Evolutionary conservation across 2,888 invertebrate species (phyloP), one percentile per base, ranked within the genome.

Genomic region (Amphipoea oculea): DNA sequence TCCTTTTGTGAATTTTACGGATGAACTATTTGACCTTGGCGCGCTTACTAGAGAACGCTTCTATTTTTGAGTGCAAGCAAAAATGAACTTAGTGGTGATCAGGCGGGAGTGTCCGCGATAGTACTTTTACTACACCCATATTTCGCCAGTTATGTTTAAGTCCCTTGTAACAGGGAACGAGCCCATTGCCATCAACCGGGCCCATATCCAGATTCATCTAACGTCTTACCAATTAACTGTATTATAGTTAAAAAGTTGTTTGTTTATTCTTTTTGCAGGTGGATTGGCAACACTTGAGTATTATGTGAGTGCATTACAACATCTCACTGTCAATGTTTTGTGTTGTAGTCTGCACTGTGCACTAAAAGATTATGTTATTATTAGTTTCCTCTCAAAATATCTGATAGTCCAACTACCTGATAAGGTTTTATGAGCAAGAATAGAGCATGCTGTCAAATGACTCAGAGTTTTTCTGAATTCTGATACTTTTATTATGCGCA

Each of bases 241-340:
- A 14, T 20, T 51, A 7, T 23, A 42, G 17, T 45, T 48, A 78
- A 48, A 45, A 72, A 51, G 11, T 63, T 29, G 17, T 40, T 67
- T 75, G 12, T 75, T 75, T 84, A 60, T 54, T 79, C 51, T 89
- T 82, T 86, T 91, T 90, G 29, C 91, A 91, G 91, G 88, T 91
- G 89, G 88, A 85, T 83, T 85, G 70, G 66, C 81, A 80, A 78
- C 79, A 70, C 62, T 75, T 81, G 17, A 72, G 40, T 40, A 85
- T 76, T 88, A 88, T 82, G 91, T 91, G 87, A 89, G 91, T 91
- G 82, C 69, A 79, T 79, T 79, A 75, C 45, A 73, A 71, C 12
- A 72, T 80, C 29, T 48, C 81, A 81, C 67, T 82, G 54, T 85
- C 79, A 74, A 83, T 90, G 84, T 86, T 85, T 57, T 87, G 87